A percentile compares a stretch with the other conserved stretches of the same genome.
Evolutionary conservation across 2,113 vertebrate species (phyloP).

Genomic region (Menidia beryllina): DNA sequence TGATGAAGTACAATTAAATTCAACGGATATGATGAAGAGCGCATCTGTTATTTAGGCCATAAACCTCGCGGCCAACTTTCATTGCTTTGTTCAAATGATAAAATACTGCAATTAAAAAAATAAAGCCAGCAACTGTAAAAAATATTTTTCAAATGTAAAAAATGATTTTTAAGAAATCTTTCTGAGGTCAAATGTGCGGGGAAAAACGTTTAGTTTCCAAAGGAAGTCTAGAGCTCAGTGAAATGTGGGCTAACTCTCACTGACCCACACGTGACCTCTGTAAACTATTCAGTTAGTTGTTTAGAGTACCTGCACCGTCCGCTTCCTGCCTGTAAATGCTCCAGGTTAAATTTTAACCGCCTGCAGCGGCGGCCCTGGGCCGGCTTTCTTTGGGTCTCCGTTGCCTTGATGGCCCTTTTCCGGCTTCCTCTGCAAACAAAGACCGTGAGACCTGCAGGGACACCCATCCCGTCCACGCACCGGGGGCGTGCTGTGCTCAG

Average conservation of each 20-base stretch:
- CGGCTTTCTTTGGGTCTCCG: constrained; percentile 54
- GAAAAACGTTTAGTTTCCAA: too few relatives aligned
- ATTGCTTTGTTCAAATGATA: too few relatives aligned
- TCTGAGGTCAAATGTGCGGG: too few relatives aligned
- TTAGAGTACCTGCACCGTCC: constrained; percentile 31
- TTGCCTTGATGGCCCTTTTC: constrained; percentile 75
- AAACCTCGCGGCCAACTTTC: too few relatives aligned
- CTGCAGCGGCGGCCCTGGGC: constrained; percentile 11
- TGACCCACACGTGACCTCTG: constrained; percentile 53
- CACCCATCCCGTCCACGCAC: not conserved
- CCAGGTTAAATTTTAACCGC: constrained; percentile 64
- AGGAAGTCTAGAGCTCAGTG: not conserved
- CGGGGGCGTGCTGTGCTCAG: not conserved
- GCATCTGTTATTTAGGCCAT: too few relatives aligned
- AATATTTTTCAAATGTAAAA: too few relatives aligned
- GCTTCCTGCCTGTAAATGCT: constrained; percentile 52
- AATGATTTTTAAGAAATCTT: too few relatives aligned
- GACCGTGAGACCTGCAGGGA: constrained; percentile 54
- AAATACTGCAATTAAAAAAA: too few relatives aligned
- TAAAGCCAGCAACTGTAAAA: too few relatives aligned
- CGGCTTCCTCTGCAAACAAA: constrained; percentile 79
- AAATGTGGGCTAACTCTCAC: not conserved
- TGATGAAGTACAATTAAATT: too few relatives aligned
- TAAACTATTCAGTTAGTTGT: constrained; percentile 21
- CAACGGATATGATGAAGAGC: too few relatives aligned